phyloP scores from a whole-genome alignment of 2,113 vertebrate species.

The Eonycteris spelaea region DNA sequence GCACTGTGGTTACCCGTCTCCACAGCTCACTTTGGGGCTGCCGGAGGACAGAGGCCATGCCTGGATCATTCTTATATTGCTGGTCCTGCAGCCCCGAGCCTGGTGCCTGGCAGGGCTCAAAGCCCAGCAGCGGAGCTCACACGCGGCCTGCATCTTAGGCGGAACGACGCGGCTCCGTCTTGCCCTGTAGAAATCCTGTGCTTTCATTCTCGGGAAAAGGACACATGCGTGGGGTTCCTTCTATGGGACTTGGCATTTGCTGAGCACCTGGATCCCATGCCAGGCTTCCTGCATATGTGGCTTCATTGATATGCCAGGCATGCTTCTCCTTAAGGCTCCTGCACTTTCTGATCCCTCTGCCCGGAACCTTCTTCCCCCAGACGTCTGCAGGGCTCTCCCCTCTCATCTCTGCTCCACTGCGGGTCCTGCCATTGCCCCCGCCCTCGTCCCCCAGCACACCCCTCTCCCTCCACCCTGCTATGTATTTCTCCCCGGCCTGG shows the following conservation, averaged over 20 bases:
- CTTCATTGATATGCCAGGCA: conserved; percentile 26
- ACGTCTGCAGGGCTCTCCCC: not conserved
- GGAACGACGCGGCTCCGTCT: conserved; percentile 29
- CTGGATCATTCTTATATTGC: not conserved
- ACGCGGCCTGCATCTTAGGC: conserved; percentile 14
- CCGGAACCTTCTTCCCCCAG: not conserved
- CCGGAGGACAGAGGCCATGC: not conserved
- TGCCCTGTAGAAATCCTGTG: conserved; percentile 51
- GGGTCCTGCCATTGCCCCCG: not conserved
- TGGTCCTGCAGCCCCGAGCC: not conserved
- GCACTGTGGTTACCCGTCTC: not conserved
- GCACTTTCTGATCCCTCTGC: not conserved
- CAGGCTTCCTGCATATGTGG: conserved; percentile 54
- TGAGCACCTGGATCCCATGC: conserved; percentile 57
- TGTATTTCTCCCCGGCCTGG: not conserved
- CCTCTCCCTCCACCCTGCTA: not conserved
- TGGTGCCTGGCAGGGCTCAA: not conserved
- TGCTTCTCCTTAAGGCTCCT: not conserved
- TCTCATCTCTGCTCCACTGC: not conserved
- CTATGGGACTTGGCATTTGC: conserved; percentile 65
- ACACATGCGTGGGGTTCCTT: conserved; percentile 66
- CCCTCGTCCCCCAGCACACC: not conserved
- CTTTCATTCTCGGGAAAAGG: conserved; percentile 46
- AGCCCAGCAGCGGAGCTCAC: not conserved
- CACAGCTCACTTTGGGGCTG: not conserved